Percentiles rank a stretch among this genome's conserved stretches.
phyloP scores from a whole-genome alignment of 2,797 vertebrate species.

The Chelon labrosus region DNA sequence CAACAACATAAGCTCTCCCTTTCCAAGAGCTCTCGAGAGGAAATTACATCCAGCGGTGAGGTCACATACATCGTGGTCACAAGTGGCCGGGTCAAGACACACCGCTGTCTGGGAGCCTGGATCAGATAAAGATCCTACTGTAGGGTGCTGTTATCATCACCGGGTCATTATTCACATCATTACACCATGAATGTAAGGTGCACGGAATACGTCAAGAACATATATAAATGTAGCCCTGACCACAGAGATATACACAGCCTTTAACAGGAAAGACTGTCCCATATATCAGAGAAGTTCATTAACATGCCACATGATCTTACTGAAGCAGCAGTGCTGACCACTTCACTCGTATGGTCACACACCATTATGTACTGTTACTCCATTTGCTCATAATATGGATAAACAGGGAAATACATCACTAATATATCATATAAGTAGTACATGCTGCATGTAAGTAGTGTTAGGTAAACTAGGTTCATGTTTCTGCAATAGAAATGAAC shows the following conservation, averaged over 20 bases:
- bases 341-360: constrained; percentile 57
- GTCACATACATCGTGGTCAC: constrained; percentile 60
- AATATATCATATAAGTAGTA: constrained; percentile 21
- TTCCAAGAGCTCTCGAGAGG: constrained; percentile 76
- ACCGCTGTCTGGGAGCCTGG: constrained; percentile 30
- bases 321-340: constrained; percentile 59
- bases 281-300: constrained; percentile 59
- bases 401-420: constrained; percentile 43
- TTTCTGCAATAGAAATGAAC: constrained; percentile 5
- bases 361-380: constrained; percentile 61
- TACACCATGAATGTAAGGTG: constrained; percentile 73
- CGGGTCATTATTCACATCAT: constrained; percentile 77
- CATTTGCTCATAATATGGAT: constrained; percentile 51
- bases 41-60: constrained; percentile 65
- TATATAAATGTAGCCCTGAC: constrained; percentile 57
- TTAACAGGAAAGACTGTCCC: constrained; percentile 48
- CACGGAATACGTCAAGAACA: constrained; percentile 68
- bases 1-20: constrained; percentile 82
- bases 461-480: constrained; percentile 18
- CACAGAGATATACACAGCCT: constrained; percentile 45
- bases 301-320: constrained; percentile 56
- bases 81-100: constrained; percentile 52
- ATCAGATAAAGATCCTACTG: constrained; percentile 65
- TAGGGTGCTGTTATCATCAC: constrained; percentile 65
- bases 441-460: constrained; percentile 6